Base-by-base conservation (phyloP, 2,888 invertebrate species). In the Linyphia triangularis region DNA sequence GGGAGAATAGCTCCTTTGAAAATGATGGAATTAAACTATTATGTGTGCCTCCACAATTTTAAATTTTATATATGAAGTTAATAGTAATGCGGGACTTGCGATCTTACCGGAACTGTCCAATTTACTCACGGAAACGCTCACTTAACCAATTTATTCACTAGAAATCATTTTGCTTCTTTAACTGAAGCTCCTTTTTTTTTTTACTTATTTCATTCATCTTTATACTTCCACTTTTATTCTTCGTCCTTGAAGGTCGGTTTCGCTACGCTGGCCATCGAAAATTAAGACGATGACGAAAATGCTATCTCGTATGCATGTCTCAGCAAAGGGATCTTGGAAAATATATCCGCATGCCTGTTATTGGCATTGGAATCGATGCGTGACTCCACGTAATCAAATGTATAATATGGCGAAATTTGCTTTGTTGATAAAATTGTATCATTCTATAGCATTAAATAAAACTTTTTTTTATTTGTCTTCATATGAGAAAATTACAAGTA, bases 271-370 rank as follows among this genome's bases (percentile, higher is more conserved):
- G 37, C 33, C 86, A 61, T 79, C 67, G 26, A 75, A 81, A 88
- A 30, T 77, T 16, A n/a, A 51, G 16, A 40, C 19, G 57, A 57
- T 57, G 78, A 63, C 51, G 69, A 24, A 59, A 75, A 77, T 73
- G 37, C 63, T 37, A 16, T 40, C 13, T 37, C 33, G 51, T 43
- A 83, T 57, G 51, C 30, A 63, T 33, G 61, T 28, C 43, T 57
- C 57, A n/a, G 37, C 26, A 24, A 63, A 33, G 22, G 22, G 28
- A 19, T 57, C 72, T 40, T 24, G 16, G 22, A 67, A 72, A 63
- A 85, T 57, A 57, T 78, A 85, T 85, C 84, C 84, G 84, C 84
- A 77, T 85, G 69, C 77, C 22, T 85, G 67, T 28, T 72, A 77
- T 85, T 85, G 84, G 67, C 77, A 85, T 65, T 77, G 69, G 37